These are phyloP conservation scores for Caenorhabditis latens DNA, from an alignment of 1,140 invertebrate species.

Conservation along the genomic window DNA sequence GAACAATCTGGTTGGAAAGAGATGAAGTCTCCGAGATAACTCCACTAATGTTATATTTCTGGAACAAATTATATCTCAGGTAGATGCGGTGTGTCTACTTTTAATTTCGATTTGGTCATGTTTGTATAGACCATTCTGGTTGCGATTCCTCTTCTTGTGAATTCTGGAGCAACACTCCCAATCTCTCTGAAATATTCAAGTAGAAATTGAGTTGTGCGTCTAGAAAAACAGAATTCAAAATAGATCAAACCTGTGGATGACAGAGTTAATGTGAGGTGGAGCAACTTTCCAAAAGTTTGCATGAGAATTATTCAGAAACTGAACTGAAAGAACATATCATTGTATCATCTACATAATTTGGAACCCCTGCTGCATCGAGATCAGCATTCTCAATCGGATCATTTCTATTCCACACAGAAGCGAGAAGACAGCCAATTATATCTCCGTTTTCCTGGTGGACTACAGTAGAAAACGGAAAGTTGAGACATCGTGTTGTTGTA, in stretches of 20 bases:
- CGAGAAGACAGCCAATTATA: background rate
- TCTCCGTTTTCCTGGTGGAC: conserved; percentile 23
- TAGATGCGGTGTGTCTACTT: too few species aligned
- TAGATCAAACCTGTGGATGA: conserved; percentile 1
- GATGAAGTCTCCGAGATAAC: conserved; percentile 7
- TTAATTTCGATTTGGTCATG: background rate
- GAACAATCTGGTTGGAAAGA: background rate
- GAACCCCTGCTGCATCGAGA: background rate
- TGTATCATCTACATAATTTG: background rate
- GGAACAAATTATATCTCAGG: background rate
- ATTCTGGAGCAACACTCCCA: conserved; percentile 19
- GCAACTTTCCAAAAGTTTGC: conserved; percentile 35
- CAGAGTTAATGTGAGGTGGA: background rate
- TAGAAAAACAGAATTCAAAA: too few species aligned
- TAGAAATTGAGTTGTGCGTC: background rate
- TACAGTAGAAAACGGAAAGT: conserved; percentile 35
- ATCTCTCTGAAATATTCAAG: conserved; percentile 15
- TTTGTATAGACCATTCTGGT: background rate
- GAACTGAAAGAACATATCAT: background rate
- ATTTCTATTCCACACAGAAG: conserved; percentile 12
- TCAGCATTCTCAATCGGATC: conserved; percentile 9
- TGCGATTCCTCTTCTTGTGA: conserved; percentile 7
- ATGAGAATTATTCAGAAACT: conserved; percentile 19
- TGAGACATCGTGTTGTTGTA: conserved; percentile 19
- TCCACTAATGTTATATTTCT: conserved; percentile 26